Conservation (phyloP, 1,140 invertebrate genomes). For the Physella acuta region DNA sequence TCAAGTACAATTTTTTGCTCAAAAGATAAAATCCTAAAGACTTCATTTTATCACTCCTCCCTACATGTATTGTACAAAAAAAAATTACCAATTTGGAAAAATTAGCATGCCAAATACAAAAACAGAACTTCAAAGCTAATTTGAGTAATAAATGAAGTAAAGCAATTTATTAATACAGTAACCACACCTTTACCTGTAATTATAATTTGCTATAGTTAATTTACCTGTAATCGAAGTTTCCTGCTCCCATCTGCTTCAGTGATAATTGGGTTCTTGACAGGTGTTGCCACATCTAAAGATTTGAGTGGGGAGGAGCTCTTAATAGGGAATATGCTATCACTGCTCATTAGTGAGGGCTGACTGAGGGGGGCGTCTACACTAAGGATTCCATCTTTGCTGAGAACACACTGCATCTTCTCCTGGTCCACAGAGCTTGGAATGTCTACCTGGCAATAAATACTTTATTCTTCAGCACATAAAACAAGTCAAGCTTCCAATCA, state of each 20-base stretch:
- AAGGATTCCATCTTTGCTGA: slow-evolving; percentile 56
- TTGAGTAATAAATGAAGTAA: too few species aligned
- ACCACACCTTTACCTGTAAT: too few species aligned
- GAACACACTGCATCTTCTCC: slow-evolving; percentile 47
- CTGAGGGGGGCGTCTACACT: slow-evolving; percentile 47
- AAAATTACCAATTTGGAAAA: too few species aligned
- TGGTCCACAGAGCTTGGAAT: slow-evolving; percentile 54
- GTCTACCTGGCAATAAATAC: slow-evolving; percentile 46
- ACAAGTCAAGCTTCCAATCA: background rate
- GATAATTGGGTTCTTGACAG: slow-evolving; percentile 53
- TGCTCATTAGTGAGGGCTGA: slow-evolving; percentile 21
- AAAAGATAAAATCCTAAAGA: too few species aligned
- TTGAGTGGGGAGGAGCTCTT: slow-evolving; percentile 28
- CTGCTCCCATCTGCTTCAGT: slow-evolving; percentile 53
- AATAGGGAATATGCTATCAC: slow-evolving; percentile 40
- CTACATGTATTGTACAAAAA: too few species aligned
- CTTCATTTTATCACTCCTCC: too few species aligned
- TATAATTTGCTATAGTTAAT: too few species aligned
- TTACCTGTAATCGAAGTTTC: slow-evolving; percentile 44
- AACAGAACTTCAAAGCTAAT: too few species aligned
- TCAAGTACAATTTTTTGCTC: too few species aligned
- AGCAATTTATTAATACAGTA: too few species aligned
- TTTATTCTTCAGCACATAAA: background rate
- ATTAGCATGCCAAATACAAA: too few species aligned
- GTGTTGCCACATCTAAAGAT: slow-evolving; percentile 41